These are phyloP conservation scores for Perithous albicinctus DNA, from an alignment of 2,888 invertebrate species.

Conservation along the genomic window DNA sequence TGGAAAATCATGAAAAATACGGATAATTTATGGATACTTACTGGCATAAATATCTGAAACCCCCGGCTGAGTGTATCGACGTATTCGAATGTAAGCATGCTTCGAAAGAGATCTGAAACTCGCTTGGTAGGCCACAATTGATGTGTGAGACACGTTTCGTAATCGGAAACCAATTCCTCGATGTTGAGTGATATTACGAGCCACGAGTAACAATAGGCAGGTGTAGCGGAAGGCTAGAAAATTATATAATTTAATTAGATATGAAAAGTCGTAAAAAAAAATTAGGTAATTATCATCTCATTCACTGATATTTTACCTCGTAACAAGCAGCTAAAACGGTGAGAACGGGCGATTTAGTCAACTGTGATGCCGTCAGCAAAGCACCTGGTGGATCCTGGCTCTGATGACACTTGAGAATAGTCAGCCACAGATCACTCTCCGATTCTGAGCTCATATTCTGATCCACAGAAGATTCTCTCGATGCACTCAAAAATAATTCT, in stretches of 20 bases:
- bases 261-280: neutral
- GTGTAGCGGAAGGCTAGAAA: constrained; percentile 77
- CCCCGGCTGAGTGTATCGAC: constrained; percentile 88
- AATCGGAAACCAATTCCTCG: constrained; percentile 72
- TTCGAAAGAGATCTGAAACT: constrained; percentile 85
- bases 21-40: constrained; percentile 75
- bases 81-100: constrained; percentile 86
- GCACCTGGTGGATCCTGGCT: constrained; percentile 90
- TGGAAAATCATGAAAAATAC: neutral
- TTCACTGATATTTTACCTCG: constrained; percentile 85
- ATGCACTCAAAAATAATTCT: constrained; percentile 72
- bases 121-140: constrained; percentile 80
- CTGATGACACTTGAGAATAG: constrained; percentile 88
- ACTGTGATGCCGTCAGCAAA: constrained; percentile 87
- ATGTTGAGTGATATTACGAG: constrained; percentile 77
- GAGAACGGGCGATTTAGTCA: constrained; percentile 87
- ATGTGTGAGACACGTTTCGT: constrained; percentile 75
- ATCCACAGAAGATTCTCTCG: constrained; percentile 80
- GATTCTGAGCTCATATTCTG: constrained; percentile 71
- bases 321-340: constrained; percentile 90
- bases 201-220: constrained; percentile 81
- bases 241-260: constrained; percentile 32
- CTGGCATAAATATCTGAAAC: constrained; percentile 90
- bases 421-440: constrained; percentile 86
- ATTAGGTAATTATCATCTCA: neutral